phyloP scores from a whole-genome alignment of 2,797 vertebrate genomes.

The Chelidonichthys spinosus region DNA sequence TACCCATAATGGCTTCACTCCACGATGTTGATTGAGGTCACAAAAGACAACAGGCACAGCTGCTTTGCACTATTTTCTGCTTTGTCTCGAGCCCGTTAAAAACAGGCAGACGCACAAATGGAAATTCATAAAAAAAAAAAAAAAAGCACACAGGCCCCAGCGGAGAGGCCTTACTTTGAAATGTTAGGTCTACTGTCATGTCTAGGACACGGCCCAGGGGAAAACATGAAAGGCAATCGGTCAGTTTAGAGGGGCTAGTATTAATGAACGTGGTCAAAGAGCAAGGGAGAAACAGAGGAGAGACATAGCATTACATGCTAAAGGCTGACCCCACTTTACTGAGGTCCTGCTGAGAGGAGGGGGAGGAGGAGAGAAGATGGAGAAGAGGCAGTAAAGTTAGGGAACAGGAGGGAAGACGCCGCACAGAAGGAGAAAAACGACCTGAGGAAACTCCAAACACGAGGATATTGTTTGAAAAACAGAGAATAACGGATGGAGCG shows the following conservation, averaged over 20 bases:
- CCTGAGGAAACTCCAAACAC: conserved; percentile 59
- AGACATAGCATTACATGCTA: conserved; percentile 71
- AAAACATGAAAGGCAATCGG: conserved; percentile 74
- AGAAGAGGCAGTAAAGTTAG: conserved; percentile 59
- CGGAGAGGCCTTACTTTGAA: conserved; percentile 61
- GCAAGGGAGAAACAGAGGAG: conserved; percentile 66
- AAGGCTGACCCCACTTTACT: conserved; percentile 78
- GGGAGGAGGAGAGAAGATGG: conserved; percentile 36
- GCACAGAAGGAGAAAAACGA: conserved; percentile 56
- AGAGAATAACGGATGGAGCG: conserved; percentile 52
- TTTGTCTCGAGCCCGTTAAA: conserved; percentile 55
- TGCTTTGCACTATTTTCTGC: conserved; percentile 53
- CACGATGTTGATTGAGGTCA: conserved; percentile 40
- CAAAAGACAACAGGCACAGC: conserved; percentile 61
- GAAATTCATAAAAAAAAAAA: conserved; percentile 40
- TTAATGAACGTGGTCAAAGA: conserved; percentile 78
- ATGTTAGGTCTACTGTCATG: conserved; percentile 72
- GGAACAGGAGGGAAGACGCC: conserved; percentile 51
- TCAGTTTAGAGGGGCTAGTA: conserved; percentile 61
- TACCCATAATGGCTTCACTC: conserved; percentile 11
- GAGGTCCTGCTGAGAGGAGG: conserved; percentile 62
- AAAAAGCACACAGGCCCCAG: conserved; percentile 34
- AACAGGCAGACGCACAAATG: conserved; percentile 51
- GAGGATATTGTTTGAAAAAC: conserved; percentile 68
- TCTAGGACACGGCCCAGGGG: conserved; percentile 70